Evolutionary conservation across 2,888 invertebrate genomes (phyloP), one percentile per base, ranked within the genome.

Genomic region (Petrophora chlorosata): DNA sequence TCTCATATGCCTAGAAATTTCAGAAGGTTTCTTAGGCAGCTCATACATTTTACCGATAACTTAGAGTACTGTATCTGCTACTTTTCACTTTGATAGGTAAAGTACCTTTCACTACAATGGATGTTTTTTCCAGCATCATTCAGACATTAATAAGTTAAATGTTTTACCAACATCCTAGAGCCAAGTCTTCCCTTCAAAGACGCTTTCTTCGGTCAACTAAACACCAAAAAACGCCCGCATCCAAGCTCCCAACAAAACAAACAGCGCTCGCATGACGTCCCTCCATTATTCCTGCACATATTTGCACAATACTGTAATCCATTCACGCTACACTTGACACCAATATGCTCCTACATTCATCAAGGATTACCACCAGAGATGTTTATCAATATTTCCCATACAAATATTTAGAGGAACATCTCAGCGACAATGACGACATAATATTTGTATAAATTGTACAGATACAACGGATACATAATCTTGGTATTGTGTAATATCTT

Each of bases 281-380:
- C 12, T 38, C 29, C 29, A 50, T 52, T 36, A 44, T 53, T 41
- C 48, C 44, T 23, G 29, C 59, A 67, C 63, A 70, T 68, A 67
- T 83, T 87, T 87, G 84, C 82, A 85, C 87, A 88, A 88, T 71
- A 66, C 76, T 62, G 63, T 89, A 87, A 89, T 85, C 88, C 76
- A 52, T 74, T 81, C 85, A 89, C 85, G 90, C 60, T 83, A 85
- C 89, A 89, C 90, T 90, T 90, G 87, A 87, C 83, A 77, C 81
- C 82, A 87, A 87, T 85, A 76, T 61, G 64, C 46, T 46, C 47
- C 41, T 42, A 63, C 71, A 76, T 85, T 83, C 74, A 80, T 54
- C 66, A 43, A 56, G 85, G 86, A 88, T 88, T 87, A 87, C 73
- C 61, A 61, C 69, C 72, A 36, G 78, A 66, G 81, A 87, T 87